Evolutionary conservation across 2,797 vertebrate genomes (phyloP).

Genomic region (Zalophus californianus): DNA sequence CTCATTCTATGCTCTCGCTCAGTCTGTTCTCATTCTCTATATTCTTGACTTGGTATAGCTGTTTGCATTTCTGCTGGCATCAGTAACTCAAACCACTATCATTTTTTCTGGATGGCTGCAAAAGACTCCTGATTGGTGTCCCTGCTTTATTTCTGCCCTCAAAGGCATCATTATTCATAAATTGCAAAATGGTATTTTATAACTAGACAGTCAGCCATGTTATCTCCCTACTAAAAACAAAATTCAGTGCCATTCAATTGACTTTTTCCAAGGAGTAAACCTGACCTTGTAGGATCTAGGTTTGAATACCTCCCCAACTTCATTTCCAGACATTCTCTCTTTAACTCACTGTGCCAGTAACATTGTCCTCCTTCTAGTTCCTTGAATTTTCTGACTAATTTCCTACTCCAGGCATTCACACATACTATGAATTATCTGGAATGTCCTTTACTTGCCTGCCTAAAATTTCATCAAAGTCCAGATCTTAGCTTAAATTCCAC

Average conservation of each 20-base stretch:
- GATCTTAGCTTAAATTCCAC: neutral
- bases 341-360: neutral
- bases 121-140: neutral
- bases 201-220: neutral
- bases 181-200: neutral
- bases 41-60: neutral
- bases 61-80: neutral
- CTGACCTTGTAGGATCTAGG: neutral
- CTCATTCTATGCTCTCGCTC: neutral
- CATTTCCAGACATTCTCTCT: neutral
- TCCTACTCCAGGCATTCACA: neutral
- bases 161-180: conserved; percentile 16
- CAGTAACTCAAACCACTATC: neutral
- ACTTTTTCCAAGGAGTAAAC: neutral
- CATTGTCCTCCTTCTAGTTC: neutral
- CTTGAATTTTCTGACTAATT: neutral
- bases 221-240: neutral
- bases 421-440: neutral
- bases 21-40: neutral
- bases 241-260: neutral
- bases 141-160: neutral
- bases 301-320: neutral
- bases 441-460: neutral
- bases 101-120: neutral
- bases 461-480: neutral